phyloP scores from a whole-genome alignment of 2,113 vertebrate genomes.

The Mungos mungo region DNA sequence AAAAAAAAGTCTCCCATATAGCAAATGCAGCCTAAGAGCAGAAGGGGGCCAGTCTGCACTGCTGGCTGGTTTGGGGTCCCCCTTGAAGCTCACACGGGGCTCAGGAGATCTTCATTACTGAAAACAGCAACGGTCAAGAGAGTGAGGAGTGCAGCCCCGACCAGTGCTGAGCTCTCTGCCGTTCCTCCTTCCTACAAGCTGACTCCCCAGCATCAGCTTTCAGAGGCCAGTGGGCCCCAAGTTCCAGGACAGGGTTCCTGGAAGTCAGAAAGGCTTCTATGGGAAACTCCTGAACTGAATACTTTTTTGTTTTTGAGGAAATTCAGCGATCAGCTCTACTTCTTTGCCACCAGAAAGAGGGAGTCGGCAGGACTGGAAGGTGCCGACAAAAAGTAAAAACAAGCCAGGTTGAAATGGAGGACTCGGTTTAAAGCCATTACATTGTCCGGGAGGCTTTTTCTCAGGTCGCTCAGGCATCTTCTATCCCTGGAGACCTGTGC shows the following conservation, averaged over 20 bases:
- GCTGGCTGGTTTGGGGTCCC: neutral
- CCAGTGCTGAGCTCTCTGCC: neutral
- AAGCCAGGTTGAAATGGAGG: neutral
- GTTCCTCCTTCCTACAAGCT: accelerated
- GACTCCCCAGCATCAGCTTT: neutral
- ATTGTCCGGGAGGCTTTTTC: neutral
- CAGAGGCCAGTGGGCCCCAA: neutral
- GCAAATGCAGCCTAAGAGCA: neutral
- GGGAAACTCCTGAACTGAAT: neutral
- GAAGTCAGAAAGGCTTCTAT: neutral
- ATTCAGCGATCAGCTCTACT: neutral
- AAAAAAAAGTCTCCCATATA: neutral
- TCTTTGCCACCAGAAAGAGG: neutral
- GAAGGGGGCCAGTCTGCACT: neutral
- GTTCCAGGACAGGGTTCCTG: neutral
- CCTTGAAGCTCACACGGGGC: accelerated
- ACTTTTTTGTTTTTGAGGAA: neutral
- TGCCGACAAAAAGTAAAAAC: neutral
- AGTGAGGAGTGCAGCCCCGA: accelerated
- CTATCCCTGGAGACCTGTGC: neutral
- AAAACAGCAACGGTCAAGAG: neutral
- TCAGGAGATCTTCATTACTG: neutral
- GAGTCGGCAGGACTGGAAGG: neutral
- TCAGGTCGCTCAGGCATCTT: neutral
- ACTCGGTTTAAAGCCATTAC: neutral